A percentile compares a stretch with the other conserved stretches of the same genome.
These are phyloP conservation scores for Ceratosolen fusciceps DNA, from an alignment of 1,140 invertebrate species.

Conservation along the genomic window DNA sequence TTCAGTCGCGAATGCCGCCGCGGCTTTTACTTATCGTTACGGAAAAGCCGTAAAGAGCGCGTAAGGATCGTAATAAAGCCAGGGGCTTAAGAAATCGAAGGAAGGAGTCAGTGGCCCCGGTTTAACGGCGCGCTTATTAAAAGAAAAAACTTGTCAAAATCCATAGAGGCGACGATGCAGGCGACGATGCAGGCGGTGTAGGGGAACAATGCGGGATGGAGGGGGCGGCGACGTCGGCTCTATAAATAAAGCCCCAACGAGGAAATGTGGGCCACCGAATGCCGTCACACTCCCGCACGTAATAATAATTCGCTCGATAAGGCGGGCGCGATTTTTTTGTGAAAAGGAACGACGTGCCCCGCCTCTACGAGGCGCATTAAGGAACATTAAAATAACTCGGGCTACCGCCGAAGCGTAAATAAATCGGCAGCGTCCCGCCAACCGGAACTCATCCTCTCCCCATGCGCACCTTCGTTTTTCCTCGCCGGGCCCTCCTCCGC, in stretches of 20 bases:
- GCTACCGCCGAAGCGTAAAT: not conserved
- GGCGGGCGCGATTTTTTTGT: conserved; percentile 2
- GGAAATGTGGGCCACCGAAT: conserved; percentile 31
- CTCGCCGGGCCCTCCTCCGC: too few relatives aligned
- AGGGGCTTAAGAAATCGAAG: too few relatives aligned
- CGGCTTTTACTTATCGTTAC: too few relatives aligned
- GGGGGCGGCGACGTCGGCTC: too few relatives aligned
- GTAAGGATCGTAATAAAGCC: too few relatives aligned
- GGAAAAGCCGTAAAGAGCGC: too few relatives aligned
- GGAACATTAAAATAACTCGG: conserved; percentile 6
- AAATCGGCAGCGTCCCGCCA: not conserved
- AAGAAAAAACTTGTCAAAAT: conserved; percentile 21
- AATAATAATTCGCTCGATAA: conserved; percentile 24
- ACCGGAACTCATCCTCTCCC: not conserved
- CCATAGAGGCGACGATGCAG: too few relatives aligned
- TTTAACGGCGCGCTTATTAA: not conserved
- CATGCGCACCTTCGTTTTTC: too few relatives aligned
- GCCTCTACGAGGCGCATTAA: not conserved
- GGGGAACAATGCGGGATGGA: too few relatives aligned
- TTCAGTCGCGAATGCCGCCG: not conserved
- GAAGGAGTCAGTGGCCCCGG: not conserved
- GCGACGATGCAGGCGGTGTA: too few relatives aligned
- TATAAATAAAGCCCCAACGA: conserved; percentile 40
- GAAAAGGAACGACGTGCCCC: not conserved
- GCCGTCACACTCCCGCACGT: not conserved